These are phyloP conservation scores for Mormyrus lacerda DNA, from an alignment of 2,113 vertebrate genomes.

Conservation along the genomic window DNA sequence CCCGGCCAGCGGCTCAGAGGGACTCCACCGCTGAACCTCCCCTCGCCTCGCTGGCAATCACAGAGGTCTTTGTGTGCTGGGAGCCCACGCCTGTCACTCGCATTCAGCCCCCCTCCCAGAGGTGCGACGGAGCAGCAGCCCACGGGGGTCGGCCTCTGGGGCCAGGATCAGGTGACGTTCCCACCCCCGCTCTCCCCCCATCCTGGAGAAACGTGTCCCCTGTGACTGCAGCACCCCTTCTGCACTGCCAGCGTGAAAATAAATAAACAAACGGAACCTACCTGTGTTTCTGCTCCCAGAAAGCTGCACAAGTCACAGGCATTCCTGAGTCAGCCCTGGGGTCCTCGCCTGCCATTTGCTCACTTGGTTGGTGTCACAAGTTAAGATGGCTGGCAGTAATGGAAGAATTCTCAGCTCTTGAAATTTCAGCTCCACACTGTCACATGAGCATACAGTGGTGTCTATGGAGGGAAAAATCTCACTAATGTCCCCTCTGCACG, in stretches of 20 bases:
- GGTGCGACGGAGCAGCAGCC: conserved; percentile 47
- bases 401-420: neutral
- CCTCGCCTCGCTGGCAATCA: conserved; percentile 49
- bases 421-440: neutral
- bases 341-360: neutral
- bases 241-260: neutral
- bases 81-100: conserved; percentile 50
- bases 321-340: neutral
- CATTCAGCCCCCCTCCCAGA: conserved; percentile 45
- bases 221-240: neutral
- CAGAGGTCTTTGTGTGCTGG: conserved; percentile 67
- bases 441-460: neutral
- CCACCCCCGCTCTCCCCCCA: conserved; percentile 20
- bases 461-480: neutral
- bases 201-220: neutral
- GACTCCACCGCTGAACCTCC: conserved; percentile 50
- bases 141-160: conserved; percentile 36
- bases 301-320: neutral
- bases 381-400: neutral
- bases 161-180: conserved; percentile 60
- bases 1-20: conserved; percentile 48
- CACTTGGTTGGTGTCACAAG: neutral
- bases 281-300: neutral
- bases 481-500: neutral
- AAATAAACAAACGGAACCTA: neutral